Evolutionary conservation across 1,140 invertebrate species (phyloP), one percentile per base, ranked within the genome.

Genomic region (Hetaerina americana): DNA sequence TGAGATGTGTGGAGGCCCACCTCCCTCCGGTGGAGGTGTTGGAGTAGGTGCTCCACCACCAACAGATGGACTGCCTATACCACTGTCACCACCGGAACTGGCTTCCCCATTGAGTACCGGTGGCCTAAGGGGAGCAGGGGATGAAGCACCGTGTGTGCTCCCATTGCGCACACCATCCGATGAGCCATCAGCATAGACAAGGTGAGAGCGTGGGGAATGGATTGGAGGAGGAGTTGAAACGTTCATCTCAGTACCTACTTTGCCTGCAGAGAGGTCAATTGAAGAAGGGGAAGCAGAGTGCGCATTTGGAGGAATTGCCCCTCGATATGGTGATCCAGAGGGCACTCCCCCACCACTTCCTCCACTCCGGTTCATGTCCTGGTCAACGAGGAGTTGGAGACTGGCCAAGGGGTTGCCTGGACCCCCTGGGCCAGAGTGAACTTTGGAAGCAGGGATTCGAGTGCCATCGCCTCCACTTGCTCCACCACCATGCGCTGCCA

Each of bases 351-450:
- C 68, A 72, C 49, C 31, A n/a, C 73, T 29, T 28, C 66, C 25
- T 18, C 29, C 68, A 72, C 49, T 28, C 22, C 73, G 28, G 67
- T 72, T 72, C 15, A 74, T 74, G 27, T 74, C 73, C 27, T 74
- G 73, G 26, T 74, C 72, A 12, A 74, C 73, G 68, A 74, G 68
- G 68, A 72, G 69, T 40, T 74, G 73, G n/a, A 74, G 68, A 68
- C 71, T 74, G 68, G 69, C 69, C 5, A 74, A 57, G 5, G 73
- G 73, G 27, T 72, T 74, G 2, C 72, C 72, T 29, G 70, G 66
- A 10, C 66, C 70, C 15, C 27, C 26, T 5, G 22, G 22, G 6
- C 67, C 71, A 25, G 70, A 49, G 29, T 67, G 70, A 26, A 66
- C 27, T 29, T 66, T 66, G 57, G 70, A 27, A 26, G 70, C 26